Conservation (phyloP, 2,888 invertebrate species). For the Diarsia brunnea region DNA sequence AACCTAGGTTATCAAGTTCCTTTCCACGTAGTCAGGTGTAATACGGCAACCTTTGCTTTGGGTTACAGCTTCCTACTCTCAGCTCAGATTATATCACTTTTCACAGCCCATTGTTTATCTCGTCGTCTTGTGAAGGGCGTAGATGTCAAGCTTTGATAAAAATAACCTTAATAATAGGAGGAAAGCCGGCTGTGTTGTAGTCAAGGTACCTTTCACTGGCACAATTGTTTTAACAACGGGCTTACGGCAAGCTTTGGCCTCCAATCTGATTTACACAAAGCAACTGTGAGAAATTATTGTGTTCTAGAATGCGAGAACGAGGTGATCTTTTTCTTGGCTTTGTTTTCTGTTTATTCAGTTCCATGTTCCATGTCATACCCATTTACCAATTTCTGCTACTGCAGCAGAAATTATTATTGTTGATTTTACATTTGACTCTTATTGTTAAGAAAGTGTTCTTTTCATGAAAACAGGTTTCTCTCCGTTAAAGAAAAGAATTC, state of each 20-base stretch:
- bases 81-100: slow-evolving; percentile 62
- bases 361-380: slow-evolving; percentile 1
- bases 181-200: slow-evolving; percentile 53
- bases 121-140: slow-evolving; percentile 63
- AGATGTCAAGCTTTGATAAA: slow-evolving; percentile 65
- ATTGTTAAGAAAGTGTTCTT: slow-evolving; percentile 4
- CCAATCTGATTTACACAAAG: slow-evolving; percentile 47
- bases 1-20: slow-evolving; percentile 1
- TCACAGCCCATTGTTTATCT: slow-evolving; percentile 66
- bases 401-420: slow-evolving; percentile 32
- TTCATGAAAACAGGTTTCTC: slow-evolving; percentile 7
- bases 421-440: slow-evolving; percentile 5
- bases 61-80: slow-evolving; percentile 35
- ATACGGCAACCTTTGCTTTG: slow-evolving; percentile 7
- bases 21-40: slow-evolving; percentile 11
- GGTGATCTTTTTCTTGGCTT: slow-evolving; percentile 44
- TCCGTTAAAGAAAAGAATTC: slow-evolving; percentile 8
- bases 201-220: slow-evolving; percentile 62
- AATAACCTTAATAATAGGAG: slow-evolving; percentile 65
- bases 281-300: slow-evolving; percentile 44
- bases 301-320: slow-evolving; percentile 45
- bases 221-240: slow-evolving; percentile 65
- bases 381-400: slow-evolving; percentile 33
- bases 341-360: slow-evolving; percentile 23
- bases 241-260: slow-evolving; percentile 42